Conservation (phyloP, 2,113 vertebrate genomes). For the Falco punctatus region DNA sequence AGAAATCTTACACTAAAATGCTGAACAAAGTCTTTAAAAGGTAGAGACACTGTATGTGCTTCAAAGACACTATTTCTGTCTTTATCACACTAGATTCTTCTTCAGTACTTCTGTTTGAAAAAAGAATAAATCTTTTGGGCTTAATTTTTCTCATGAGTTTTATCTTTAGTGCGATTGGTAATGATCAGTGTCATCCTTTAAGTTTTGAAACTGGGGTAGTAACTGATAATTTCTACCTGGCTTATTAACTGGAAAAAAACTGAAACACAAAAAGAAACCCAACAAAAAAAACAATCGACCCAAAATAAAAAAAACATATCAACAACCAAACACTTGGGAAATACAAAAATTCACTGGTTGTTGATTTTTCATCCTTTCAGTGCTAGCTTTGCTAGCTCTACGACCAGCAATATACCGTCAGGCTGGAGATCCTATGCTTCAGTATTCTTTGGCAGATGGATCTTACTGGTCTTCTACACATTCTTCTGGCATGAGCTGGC, state of each 20-base stretch:
- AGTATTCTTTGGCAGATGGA: not conserved
- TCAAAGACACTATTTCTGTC: not conserved
- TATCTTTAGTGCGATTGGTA: not conserved
- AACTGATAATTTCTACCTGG: not conserved
- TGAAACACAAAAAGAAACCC: not conserved
- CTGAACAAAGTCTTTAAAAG: not conserved
- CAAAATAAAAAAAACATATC: not conserved
- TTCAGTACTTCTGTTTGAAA: not conserved
- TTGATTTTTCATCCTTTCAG: not conserved
- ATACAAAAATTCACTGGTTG: not conserved
- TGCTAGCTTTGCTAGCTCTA: not conserved
- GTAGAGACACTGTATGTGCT: not conserved
- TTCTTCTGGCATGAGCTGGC: not conserved
- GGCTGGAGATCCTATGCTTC: not conserved
- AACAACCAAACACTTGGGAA: not conserved
- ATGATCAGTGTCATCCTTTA: not conserved
- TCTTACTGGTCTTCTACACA: not conserved
- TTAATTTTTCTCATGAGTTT: not conserved
- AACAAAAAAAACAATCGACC: not conserved
- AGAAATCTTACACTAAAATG: slow-evolving; percentile 6
- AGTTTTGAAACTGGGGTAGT: not conserved
- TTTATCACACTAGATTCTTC: not conserved
- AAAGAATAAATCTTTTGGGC: not conserved
- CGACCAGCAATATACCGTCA: fast-evolving
- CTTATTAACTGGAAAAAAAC: not conserved